Conservation (phyloP, 1,140 invertebrate genomes). For the Drosophila sturtevanti region DNA sequence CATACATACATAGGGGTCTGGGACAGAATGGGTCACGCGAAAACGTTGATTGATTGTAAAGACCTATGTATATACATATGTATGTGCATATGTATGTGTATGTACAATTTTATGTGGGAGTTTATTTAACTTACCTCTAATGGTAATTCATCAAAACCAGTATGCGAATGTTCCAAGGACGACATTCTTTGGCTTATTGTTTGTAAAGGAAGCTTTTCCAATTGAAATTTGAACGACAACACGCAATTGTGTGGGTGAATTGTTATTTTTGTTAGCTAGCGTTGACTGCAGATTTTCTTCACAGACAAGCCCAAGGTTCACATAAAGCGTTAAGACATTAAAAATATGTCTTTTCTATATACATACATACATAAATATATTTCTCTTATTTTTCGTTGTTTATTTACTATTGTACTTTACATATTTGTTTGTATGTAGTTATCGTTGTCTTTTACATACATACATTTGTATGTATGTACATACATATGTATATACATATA, state of each 20-base stretch:
- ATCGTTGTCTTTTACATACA: background rate
- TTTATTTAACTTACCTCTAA: conserved; percentile 65
- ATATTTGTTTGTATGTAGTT: background rate
- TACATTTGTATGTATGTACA: too few species aligned
- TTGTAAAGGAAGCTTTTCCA: background rate
- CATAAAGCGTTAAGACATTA: background rate
- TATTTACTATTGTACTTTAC: background rate
- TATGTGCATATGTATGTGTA: background rate
- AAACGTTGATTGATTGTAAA: background rate
- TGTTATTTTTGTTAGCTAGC: background rate
- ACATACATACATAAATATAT: too few species aligned
- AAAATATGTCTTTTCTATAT: background rate
- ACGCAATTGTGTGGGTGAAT: background rate
- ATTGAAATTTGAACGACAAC: too few species aligned
- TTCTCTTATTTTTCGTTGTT: background rate
- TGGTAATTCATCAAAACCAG: conserved; percentile 72
- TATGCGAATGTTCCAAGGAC: conserved; percentile 34
- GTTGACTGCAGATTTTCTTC: background rate
- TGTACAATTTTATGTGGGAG: too few species aligned
- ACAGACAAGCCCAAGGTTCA: background rate
- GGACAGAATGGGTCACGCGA: conserved; percentile 45
- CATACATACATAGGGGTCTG: background rate
- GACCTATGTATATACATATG: background rate
- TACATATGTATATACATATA: too few species aligned
- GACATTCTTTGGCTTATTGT: conserved; percentile 40